These are phyloP conservation scores for Ormia ochracea DNA, from an alignment of 2,888 invertebrate species.

Conservation along the genomic window DNA sequence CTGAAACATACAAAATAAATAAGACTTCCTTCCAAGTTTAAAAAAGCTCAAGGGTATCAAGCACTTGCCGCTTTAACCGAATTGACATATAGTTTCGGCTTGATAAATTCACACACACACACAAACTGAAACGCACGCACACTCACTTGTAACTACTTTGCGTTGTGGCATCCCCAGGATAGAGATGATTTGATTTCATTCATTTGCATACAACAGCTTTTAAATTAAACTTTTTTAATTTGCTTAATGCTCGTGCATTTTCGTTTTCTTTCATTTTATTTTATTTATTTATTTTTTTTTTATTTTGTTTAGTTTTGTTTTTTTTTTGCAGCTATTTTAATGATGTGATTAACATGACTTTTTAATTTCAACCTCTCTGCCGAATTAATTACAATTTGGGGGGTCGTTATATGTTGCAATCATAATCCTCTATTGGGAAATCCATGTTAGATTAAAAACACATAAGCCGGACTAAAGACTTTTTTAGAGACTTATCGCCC, in stretches of 20 bases:
- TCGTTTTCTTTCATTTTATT: constrained; percentile 7
- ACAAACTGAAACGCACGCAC: background rate
- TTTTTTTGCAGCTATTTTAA: constrained; percentile 74
- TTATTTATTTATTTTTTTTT: background rate
- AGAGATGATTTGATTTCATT: constrained; percentile 24
- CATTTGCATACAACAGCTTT: constrained; percentile 47
- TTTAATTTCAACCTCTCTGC: constrained; percentile 76
- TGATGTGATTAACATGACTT: constrained; percentile 77
- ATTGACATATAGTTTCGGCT: constrained; percentile 55
- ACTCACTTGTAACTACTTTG: background rate
- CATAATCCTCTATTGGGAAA: background rate
- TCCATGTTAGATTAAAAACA: background rate
- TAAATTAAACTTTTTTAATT: constrained; percentile 46
- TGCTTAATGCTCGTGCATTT: constrained; percentile 38
- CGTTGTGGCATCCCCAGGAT: constrained; percentile 18
- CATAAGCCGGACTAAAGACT: constrained; percentile 13
- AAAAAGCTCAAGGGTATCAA: constrained; percentile 43
- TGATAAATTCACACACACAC: constrained; percentile 18
- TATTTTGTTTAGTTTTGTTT: background rate
- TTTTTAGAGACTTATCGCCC: constrained; percentile 41
- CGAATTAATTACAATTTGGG: constrained; percentile 77
- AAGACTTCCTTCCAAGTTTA: background rate
- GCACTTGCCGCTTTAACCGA: constrained; percentile 57
- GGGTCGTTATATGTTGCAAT: constrained; percentile 67
- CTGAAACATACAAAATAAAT: background rate